phyloP scores from a whole-genome alignment of 2,888 invertebrate genomes.

The Archips xylosteana region DNA sequence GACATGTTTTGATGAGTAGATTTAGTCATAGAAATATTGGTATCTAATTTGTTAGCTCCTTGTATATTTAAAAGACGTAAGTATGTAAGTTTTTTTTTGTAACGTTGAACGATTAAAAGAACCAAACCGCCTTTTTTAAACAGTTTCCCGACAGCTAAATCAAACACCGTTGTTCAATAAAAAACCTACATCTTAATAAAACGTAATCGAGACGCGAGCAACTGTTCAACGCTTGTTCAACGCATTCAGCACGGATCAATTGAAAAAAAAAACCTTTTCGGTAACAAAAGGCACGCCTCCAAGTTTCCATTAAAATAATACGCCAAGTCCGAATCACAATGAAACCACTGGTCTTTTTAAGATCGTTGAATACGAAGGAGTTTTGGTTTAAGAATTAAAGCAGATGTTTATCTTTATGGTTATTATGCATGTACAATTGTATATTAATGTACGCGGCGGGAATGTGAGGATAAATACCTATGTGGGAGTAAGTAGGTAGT shows the following conservation, averaged over 20 bases:
- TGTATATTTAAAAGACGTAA: too few species aligned
- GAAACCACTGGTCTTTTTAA: constrained; percentile 75
- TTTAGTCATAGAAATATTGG: too few species aligned
- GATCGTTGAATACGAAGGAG: constrained; percentile 62
- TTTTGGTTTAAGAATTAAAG: constrained; percentile 54
- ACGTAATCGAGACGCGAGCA: constrained; percentile 33
- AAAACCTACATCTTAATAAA: constrained; percentile 33
- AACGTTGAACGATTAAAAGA: background rate
- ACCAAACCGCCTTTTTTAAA: background rate
- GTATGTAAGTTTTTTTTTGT: too few species aligned
- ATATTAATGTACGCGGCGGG: background rate
- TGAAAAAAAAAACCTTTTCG: constrained; percentile 48
- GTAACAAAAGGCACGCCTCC: constrained; percentile 48
- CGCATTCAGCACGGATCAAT: constrained; percentile 1
- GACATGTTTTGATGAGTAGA: too few species aligned
- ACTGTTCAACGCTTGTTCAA: constrained; percentile 21
- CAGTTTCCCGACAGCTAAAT: constrained; percentile 3
- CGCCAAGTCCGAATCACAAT: constrained; percentile 64
- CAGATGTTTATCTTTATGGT: constrained; percentile 46
- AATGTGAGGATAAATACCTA: background rate
- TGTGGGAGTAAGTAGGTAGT: background rate
- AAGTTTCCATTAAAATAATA: constrained; percentile 72
- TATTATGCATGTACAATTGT: constrained; percentile 5
- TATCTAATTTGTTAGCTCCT: too few species aligned
- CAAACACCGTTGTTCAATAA: constrained; percentile 7